Conservation (phyloP, 2,888 invertebrate species). For the Drosophila cognata region DNA sequence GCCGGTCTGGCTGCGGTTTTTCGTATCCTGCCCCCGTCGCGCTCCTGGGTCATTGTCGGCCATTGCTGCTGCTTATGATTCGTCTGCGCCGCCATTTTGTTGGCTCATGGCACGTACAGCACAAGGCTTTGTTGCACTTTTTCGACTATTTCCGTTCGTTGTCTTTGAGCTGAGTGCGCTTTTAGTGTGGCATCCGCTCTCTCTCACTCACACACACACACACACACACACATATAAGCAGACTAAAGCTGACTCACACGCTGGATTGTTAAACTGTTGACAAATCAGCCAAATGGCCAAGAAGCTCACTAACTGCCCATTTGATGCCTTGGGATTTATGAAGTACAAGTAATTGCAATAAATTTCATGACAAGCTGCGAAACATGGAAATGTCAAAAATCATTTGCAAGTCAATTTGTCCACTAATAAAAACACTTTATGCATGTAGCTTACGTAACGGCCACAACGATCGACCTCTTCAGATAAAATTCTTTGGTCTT, state of each 20-base stretch:
- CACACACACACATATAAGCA: conserved; percentile 11
- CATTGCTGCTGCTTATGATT: conserved; percentile 64
- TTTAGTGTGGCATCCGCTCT: conserved; percentile 79
- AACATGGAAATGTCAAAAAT: conserved; percentile 44
- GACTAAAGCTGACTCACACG: conserved; percentile 1
- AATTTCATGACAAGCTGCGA: conserved; percentile 26
- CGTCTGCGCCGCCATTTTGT: conserved; percentile 75
- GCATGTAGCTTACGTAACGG: conserved; percentile 16
- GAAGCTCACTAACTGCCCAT: conserved; percentile 6
- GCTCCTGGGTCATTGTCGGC: conserved; percentile 72
- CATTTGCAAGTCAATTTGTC: conserved; percentile 80
- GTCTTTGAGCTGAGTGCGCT: conserved; percentile 82
- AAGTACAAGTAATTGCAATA: conserved; percentile 48
- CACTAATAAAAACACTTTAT: conserved; percentile 51
- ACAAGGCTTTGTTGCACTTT: conserved; percentile 56
- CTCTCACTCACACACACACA: conserved; percentile 32
- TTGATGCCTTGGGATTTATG: conserved; percentile 37
- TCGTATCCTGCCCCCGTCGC: conserved; percentile 21
- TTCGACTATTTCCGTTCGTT: conserved; percentile 75
- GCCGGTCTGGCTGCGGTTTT: conserved; percentile 70
- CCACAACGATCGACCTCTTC: conserved; percentile 16
- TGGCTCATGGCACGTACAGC: conserved; percentile 69
- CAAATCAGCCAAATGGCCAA: conserved; percentile 48
- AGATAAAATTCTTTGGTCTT: conserved; percentile 32
- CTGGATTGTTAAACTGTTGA: conserved; percentile 37